Base-by-base conservation (phyloP, 2,888 invertebrate species). In the Branchellion lobata region DNA sequence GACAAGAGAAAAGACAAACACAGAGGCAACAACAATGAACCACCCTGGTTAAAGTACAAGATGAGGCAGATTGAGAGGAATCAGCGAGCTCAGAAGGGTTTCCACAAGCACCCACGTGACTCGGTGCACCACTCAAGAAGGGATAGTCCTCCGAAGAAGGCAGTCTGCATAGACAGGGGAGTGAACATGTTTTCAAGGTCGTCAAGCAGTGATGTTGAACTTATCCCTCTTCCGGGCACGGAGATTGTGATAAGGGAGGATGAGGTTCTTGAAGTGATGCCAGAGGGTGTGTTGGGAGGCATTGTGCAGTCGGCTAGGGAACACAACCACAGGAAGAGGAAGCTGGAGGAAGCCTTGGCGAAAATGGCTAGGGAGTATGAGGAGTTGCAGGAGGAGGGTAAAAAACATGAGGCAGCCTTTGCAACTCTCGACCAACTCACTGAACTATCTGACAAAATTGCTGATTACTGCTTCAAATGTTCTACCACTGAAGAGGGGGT, bases 41-140 rank as follows among this genome's bases (percentile, higher is more conserved):
- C 61, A 14, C 21, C 24, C 5, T 57, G 61, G 61, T n/a, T 57
- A 5, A 57, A 57, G 24, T 57, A 57, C 24, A 57, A 57, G 24
- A 57, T 57, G 61, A 57, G 61, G 61, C 61, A 57, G 24, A 57
- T 57, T n/a, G 61, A 57, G 24, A 57, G 21, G 24, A 24, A 24
- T n/a, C 21, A 24, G n/a, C 21, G 61, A 18, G 24, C 21, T 24
- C 61, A 57, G 24, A 57, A 57, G 21, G n/a, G 3, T n/a, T 57
- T 57, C 61, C 34, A 27, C 73, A 24, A 18, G 18, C 1, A 40
- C 40, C 8, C 5, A 5, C 5, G 40, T 8, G 8, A 40, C 14
- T 5, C 40, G 14, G 40, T 5, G 14, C 5, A 40, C 40, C 5
- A 5, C 5, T 14, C 5, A 8, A 40, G 40, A 40, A 40, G 14